These are phyloP conservation scores for Gorsachius goisagi DNA, from an alignment of 2,113 vertebrate species.

Conservation along the genomic window DNA sequence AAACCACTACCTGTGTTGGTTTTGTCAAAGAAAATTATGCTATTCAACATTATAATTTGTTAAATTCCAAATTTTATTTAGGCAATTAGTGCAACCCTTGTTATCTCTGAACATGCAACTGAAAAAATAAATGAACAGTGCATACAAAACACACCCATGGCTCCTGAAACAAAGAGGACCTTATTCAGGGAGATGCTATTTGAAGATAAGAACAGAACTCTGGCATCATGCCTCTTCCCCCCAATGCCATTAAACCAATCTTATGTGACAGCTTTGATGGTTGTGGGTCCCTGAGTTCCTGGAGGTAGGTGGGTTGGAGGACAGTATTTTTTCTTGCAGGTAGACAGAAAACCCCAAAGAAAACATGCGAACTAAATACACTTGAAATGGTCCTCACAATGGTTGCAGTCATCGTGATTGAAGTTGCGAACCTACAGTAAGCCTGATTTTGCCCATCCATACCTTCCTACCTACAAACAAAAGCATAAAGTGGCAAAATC, in stretches of 20 bases:
- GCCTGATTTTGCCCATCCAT: not conserved
- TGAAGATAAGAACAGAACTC: constrained; percentile 10
- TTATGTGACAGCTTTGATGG: constrained; percentile 25
- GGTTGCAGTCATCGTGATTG: not conserved
- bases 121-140: constrained; percentile 4
- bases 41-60: constrained; percentile 22
- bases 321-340: not conserved
- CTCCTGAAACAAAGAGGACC: constrained; percentile 26
- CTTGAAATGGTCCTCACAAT: not conserved
- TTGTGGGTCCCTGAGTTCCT: not conserved
- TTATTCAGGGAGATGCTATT: constrained; percentile 25
- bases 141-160: not conserved
- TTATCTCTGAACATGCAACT: constrained; percentile 24
- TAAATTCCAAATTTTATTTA: constrained; percentile 46
- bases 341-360: not conserved
- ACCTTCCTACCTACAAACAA: not conserved
- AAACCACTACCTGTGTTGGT: not conserved
- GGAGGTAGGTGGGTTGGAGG: not conserved
- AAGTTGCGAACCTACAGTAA: not conserved
- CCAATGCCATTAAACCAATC: not conserved
- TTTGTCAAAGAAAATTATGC: constrained; percentile 21
- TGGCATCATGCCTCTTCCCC: not conserved
- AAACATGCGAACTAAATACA: not conserved
- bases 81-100: constrained; percentile 30
- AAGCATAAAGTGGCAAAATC: not conserved